Evolutionary conservation across 2,797 vertebrate species (phyloP), one percentile per base, ranked within the genome.

Genomic region (Melanogrammus aeglefinus): DNA sequence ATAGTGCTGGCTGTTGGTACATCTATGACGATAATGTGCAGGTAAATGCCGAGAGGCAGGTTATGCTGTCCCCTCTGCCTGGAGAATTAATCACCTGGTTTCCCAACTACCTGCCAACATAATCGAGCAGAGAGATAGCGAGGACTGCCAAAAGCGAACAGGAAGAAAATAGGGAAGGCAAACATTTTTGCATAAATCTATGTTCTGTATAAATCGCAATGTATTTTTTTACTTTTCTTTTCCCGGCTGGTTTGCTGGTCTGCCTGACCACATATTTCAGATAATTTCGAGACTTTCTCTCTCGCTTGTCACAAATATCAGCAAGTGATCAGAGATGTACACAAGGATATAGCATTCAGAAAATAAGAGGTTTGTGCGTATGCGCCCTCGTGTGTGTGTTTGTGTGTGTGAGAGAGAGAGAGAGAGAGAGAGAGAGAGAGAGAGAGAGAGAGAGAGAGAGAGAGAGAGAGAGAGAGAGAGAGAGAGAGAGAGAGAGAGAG

Each of bases 71-170:
- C 84, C 82, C 76, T 80, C 83, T 83, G 82, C 88, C 80, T 36
- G 21, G 78, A 81, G 90, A 82, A 91, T 90, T 92, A 91, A 90
- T 93, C 89, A 90, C 86, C 87, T 84, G 85, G 84, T 88, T 80
- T 91, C 88, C 85, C 85, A 90, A 90, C 84, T 83, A 86, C 86
- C 80, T 87, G 90, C 91, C 91, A 92, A 90, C 85, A 88, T 87
- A 87, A 88, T 92, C 88, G 88, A 77, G 81, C 57, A 21, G 74
- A 85, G 85, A 83, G 85, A 87, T 87, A 83, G 77, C 73, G 76
- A 75, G 75, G 75, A 85, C 81, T 86, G 87, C 83, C 87, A 90
- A 84, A 75, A 86, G 84, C 79, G 80, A 88, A 82, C 78, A 69
- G 78, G 29, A n/a, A 72, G 74, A 80, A 78, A 73, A 70, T 13